A percentile compares a stretch with the other conserved stretches of the same genome.
Conservation (phyloP, 2,888 invertebrate species). For the Encarsia formosa region DNA sequence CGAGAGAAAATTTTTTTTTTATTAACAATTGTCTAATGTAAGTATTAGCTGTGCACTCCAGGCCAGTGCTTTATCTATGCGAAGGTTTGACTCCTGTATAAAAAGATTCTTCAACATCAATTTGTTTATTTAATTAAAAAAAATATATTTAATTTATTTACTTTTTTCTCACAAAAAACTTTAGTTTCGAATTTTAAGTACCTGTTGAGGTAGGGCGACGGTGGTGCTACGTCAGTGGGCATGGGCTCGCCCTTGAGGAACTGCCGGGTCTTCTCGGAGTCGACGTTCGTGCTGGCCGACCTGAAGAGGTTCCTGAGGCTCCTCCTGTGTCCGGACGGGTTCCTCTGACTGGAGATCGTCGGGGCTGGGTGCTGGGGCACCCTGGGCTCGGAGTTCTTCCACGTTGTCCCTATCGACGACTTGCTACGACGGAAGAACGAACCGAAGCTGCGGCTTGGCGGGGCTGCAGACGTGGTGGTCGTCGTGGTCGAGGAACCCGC, state of each 20-base stretch:
- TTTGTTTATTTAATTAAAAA: too few relatives aligned
- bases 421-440: conserved; percentile 27
- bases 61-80: too few relatives aligned
- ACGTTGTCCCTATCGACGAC: conserved; percentile 12
- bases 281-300: conserved; percentile 63
- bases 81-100: too few relatives aligned
- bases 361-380: conserved; percentile 27
- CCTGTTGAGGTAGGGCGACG: conserved; percentile 48
- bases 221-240: conserved; percentile 66
- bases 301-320: conserved; percentile 61
- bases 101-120: too few relatives aligned
- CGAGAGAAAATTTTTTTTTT: too few relatives aligned
- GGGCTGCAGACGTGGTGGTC: background rate
- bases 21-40: too few relatives aligned
- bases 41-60: too few relatives aligned
- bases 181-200: too few relatives aligned
- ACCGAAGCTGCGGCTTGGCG: conserved; percentile 8
- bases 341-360: background rate
- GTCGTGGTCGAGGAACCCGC: conserved; percentile 9
- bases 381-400: background rate
- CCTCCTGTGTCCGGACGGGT: conserved; percentile 39
- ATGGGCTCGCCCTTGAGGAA: conserved; percentile 68
- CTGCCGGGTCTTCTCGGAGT: conserved; percentile 61
- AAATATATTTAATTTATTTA: too few relatives aligned
- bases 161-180: too few relatives aligned